Base-by-base conservation (phyloP, 2,113 vertebrate species). In the Noctilio leporinus region DNA sequence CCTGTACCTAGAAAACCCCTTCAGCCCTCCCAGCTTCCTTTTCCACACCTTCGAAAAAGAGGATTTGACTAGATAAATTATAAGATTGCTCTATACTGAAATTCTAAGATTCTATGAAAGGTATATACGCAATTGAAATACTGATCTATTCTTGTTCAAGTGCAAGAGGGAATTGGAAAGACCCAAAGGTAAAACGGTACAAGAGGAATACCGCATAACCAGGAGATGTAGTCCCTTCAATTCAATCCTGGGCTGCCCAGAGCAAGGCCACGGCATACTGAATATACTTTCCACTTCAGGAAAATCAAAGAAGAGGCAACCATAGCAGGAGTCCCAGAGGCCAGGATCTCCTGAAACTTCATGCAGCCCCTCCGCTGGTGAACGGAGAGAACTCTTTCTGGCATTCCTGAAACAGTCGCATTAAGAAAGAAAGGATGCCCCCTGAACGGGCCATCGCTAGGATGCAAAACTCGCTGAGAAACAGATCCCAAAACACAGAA, bases 91-190 rank as follows among this genome's bases (percentile, higher is more conserved):
- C 22, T 77, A 9, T 30, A 59, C 70, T 81, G 47, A 87, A 88
- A 77, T 51, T 81, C 76, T 86, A 85, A 93, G 10, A 55, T 33
- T 85, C 81, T 65, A 28, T 73, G 19, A 95, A 93, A 19, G 22
- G 22, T 45, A 75, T 4, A 33, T 76, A 2, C 7, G 43, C 1
- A 35, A 8, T 45, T 6, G 35, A 87, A 95, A 94, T 86, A 93
- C 0, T 85, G 69, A 65, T 65, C 83, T 93, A 30, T 47, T 26
- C 59, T 64, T 57, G 57, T 70, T 94, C n/a, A 91, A 70, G 40
- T 26, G 16, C 24, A 95, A 69, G 30, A 87, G 6, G 53, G 75
- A 92, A 93, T 82, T 70, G 51, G n/a, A 94, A 95, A 91, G 51
- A 67, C 53, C 14, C 10, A 51, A 62, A 7, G 19, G 38, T 89